Evolutionary conservation across 2,888 invertebrate species (phyloP).

Genomic region (Protonemura montana): DNA sequence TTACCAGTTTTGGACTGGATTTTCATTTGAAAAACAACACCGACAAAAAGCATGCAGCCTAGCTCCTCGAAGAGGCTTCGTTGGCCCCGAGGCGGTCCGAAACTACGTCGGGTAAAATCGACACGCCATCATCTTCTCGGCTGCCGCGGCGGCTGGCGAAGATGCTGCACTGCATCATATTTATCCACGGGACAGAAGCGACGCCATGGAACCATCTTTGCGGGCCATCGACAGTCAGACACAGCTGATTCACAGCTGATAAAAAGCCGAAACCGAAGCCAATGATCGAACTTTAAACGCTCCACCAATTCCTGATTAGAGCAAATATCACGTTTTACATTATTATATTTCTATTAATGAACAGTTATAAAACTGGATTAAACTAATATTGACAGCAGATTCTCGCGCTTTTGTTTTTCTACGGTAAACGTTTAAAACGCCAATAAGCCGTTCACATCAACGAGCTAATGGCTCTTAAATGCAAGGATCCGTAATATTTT

Average conservation of each 20-base stretch:
- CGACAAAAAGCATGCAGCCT: constrained; percentile 33
- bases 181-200: no score
- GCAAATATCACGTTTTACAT: constrained; percentile 39
- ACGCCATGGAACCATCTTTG: no score
- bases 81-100: neutral
- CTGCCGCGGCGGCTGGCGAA: no score
- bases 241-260: neutral
- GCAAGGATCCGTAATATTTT: neutral
- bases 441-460: neutral
- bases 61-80: neutral
- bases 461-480: neutral
- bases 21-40: constrained; percentile 38
- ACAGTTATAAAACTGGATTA: constrained; percentile 28
- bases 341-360: constrained; percentile 37
- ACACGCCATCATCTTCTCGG: neutral
- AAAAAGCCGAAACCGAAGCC: constrained; percentile 13
- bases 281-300: neutral
- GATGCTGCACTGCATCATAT: no score
- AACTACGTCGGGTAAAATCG: neutral
- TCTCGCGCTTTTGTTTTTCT: neutral
- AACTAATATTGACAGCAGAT: neutral
- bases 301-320: constrained; percentile 22
- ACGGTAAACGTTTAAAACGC: neutral
- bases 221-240: neutral
- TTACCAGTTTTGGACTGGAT: constrained; percentile 38